These are phyloP conservation scores for Mesocricetus auratus DNA, from an alignment of 2,113 vertebrate genomes.

Conservation along the genomic window DNA sequence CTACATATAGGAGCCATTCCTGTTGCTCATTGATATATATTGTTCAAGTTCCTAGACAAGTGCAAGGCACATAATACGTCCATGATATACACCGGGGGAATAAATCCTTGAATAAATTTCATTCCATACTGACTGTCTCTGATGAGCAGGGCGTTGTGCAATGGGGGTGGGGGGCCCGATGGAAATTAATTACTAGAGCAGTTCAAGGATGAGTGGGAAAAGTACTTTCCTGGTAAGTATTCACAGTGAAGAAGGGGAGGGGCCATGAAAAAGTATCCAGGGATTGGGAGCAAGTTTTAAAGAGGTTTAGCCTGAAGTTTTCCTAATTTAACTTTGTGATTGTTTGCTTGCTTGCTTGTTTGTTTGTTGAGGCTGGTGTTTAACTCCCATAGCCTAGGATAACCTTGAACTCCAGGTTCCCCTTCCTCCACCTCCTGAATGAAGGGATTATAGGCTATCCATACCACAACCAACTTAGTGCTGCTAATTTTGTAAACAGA, in stretches of 20 bases:
- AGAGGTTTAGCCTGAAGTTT: constrained; percentile 10
- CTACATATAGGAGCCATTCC: not conserved
- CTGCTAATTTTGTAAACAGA: not conserved
- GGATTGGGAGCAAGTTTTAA: not conserved
- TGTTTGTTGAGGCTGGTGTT: not conserved
- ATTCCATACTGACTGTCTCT: not conserved
- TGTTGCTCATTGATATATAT: not conserved
- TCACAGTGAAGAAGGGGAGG: not conserved
- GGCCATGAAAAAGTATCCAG: not conserved
- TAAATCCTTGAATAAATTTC: not conserved
- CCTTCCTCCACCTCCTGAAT: not conserved
- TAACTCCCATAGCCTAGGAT: not conserved
- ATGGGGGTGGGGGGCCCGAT: not conserved
- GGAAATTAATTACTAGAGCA: not conserved
- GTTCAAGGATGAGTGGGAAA: not conserved
- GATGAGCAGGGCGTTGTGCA: not conserved
- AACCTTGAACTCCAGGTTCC: not conserved
- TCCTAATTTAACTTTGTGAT: not conserved
- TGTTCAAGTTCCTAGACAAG: not conserved
- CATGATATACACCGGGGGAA: not conserved
- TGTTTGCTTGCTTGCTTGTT: not conserved
- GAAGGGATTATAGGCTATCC: not conserved
- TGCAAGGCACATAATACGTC: not conserved
- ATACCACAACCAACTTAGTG: not conserved
- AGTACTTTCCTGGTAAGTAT: not conserved